These are phyloP conservation scores for Eupithecia abbreviata DNA, from an alignment of 2,888 invertebrate genomes.

Conservation along the genomic window DNA sequence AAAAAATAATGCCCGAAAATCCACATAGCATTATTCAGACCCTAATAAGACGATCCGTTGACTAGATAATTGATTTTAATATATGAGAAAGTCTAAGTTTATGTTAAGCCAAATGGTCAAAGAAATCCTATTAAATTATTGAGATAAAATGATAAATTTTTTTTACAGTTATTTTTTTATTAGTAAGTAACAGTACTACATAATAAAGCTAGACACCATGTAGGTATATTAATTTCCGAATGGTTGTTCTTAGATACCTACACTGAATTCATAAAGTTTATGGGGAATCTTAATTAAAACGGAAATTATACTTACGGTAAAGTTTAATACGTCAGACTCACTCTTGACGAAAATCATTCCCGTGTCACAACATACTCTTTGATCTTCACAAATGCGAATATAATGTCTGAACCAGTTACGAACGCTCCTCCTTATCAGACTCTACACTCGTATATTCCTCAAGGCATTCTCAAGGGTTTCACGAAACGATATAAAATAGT, in stretches of 20 bases:
- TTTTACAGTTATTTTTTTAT: no score
- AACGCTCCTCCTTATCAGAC: slow-evolving; percentile 70
- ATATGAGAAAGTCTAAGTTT: not conserved
- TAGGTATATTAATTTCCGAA: not conserved
- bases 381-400: slow-evolving; percentile 82
- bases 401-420: slow-evolving; percentile 79
- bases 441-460: slow-evolving; percentile 58
- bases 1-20: not conserved
- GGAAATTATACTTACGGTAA: not conserved
- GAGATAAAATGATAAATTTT: not conserved
- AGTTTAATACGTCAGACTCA: not conserved
- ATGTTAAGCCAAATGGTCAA: not conserved
- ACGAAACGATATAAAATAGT: slow-evolving; percentile 66
- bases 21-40: not conserved
- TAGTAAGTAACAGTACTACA: no score
- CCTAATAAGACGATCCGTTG: not conserved
- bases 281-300: not conserved
- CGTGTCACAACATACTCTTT: slow-evolving; percentile 80
- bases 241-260: not conserved
- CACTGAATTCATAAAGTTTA: not conserved
- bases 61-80: not conserved
- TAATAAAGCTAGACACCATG: no score
- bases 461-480: slow-evolving; percentile 61
- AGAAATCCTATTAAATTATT: not conserved
- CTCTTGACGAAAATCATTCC: slow-evolving; percentile 53